These are phyloP conservation scores for Tachycineta bicolor DNA, from an alignment of 2,113 vertebrate genomes.

Conservation along the genomic window DNA sequence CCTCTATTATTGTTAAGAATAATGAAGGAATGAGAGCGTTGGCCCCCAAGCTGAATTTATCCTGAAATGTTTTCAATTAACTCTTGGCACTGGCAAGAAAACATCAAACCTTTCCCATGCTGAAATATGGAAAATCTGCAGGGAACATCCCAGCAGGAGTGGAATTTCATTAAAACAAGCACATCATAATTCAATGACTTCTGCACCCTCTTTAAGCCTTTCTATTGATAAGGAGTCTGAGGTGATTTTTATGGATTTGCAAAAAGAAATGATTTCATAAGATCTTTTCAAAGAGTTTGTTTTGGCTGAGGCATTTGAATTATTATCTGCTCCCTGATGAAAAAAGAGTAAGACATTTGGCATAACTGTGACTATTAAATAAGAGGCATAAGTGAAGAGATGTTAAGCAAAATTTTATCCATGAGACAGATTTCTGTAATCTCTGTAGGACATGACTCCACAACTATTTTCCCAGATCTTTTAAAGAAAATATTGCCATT, in stretches of 20 bases:
- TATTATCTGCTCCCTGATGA: conserved; percentile 78
- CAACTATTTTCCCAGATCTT: conserved; percentile 27
- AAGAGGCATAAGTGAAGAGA: conserved; percentile 71
- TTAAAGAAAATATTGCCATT: background rate
- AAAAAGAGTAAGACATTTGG: conserved; percentile 80
- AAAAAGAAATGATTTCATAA: conserved; percentile 81
- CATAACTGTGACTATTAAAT: conserved; percentile 77
- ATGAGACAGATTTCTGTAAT: conserved; percentile 3
- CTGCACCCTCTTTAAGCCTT: conserved; percentile 76
- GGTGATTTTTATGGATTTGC: conserved; percentile 81
- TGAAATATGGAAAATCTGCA: conserved; percentile 89
- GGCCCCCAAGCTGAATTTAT: conserved; percentile 83
- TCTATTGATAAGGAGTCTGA: conserved; percentile 80
- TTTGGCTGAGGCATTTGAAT: conserved; percentile 71
- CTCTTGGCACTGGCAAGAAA: conserved; percentile 85
- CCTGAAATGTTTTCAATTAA: conserved; percentile 91
- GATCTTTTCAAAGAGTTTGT: conserved; percentile 74
- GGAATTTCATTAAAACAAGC: conserved; percentile 87
- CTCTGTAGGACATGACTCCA: background rate
- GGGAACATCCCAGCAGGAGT: conserved; percentile 86
- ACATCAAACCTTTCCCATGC: conserved; percentile 88
- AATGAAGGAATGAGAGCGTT: conserved; percentile 80
- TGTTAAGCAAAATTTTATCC: background rate
- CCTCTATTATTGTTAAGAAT: conserved; percentile 86
- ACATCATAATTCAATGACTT: conserved; percentile 87